Conservation (phyloP, 2,888 invertebrate species). For the Chloroclysta siterata region DNA sequence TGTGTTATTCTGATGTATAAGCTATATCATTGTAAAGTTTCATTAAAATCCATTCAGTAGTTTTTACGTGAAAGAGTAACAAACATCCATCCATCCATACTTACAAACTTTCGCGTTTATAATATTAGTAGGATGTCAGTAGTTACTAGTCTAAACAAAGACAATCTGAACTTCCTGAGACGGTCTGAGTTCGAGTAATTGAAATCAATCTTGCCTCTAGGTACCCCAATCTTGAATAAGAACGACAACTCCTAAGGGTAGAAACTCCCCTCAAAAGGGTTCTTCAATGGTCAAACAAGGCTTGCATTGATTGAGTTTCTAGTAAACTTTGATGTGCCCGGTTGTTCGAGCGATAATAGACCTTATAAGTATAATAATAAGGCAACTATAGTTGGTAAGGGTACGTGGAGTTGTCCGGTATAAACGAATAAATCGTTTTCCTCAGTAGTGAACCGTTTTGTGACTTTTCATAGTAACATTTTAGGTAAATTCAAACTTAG, state of each 20-base stretch:
- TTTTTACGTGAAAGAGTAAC: too few species aligned
- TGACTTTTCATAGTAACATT: background rate
- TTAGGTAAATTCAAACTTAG: background rate
- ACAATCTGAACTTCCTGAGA: background rate
- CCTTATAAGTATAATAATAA: slow-evolving; percentile 37
- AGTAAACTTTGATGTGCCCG: slow-evolving; percentile 23
- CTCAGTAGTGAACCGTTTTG: background rate
- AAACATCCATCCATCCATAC: too few species aligned
- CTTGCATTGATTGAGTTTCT: slow-evolving; percentile 69
- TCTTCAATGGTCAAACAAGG: slow-evolving; percentile 72
- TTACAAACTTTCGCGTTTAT: too few species aligned
- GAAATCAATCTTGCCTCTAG: background rate
- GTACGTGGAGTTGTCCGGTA: slow-evolving; percentile 8
- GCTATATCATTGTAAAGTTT: too few species aligned
- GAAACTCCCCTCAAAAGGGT: slow-evolving; percentile 46
- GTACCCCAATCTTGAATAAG: slow-evolving; percentile 23
- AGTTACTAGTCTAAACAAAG: too few species aligned
- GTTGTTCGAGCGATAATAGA: slow-evolving; percentile 35
- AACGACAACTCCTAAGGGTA: background rate
- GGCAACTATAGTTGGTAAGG: background rate
- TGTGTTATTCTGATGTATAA: too few species aligned
- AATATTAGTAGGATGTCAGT: too few species aligned
- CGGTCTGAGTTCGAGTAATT: background rate
- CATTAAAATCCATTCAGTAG: too few species aligned
- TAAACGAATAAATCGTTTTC: background rate